Base-by-base conservation (phyloP, 2,797 vertebrate species). In the Anguilla pacifica region DNA sequence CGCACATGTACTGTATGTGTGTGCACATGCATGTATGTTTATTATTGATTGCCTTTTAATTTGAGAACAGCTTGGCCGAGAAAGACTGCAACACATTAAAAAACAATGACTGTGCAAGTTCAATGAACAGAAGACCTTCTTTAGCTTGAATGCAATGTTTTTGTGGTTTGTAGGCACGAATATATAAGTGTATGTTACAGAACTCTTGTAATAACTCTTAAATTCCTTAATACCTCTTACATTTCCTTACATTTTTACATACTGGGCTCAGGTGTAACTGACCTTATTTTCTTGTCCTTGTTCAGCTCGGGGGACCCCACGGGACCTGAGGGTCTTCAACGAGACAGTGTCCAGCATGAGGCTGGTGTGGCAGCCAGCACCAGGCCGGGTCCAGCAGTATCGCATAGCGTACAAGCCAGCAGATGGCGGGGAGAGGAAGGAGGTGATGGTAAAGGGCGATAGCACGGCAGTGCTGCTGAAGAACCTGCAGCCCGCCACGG, bases 371-470 rank as follows among this genome's bases (percentile, higher is more conserved):
- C 91, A 90, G 86, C 94, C 95, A 6, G 98, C 99, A 90, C 97
- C 98, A 28, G 98, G 98, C 88, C 98, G 97, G 91, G 99, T 99
- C 77, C 94, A 97, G 83, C 97, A 97, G 83, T 99, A 99, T 89
- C 96, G 96, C 13, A 93, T 99, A 90, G 96, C 96, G 0, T 99
- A 96, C 89, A 97, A 97, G 86, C 97, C 98, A 0, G 93, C 93
- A 0, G 85, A 96, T 6, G 98, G 97, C 86, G 98, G 98, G 0
- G 97, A 99, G 88, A 97, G 94, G 85, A 97, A 97, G 88, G 98
- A 99, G 94, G 94, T 97, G 87, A 94, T 95, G 0, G 95, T 98
- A 90, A 97, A 93, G 87, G 97, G 97, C 89, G 96, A 97, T 53
- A 94, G 92, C 5, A 97, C 97, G 70, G 95, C 92, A 82, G 94